Percentiles rank a stretch among this genome's conserved stretches.
These are phyloP conservation scores for Euphydryas editha DNA, from an alignment of 2,888 invertebrate genomes.

Conservation along the genomic window DNA sequence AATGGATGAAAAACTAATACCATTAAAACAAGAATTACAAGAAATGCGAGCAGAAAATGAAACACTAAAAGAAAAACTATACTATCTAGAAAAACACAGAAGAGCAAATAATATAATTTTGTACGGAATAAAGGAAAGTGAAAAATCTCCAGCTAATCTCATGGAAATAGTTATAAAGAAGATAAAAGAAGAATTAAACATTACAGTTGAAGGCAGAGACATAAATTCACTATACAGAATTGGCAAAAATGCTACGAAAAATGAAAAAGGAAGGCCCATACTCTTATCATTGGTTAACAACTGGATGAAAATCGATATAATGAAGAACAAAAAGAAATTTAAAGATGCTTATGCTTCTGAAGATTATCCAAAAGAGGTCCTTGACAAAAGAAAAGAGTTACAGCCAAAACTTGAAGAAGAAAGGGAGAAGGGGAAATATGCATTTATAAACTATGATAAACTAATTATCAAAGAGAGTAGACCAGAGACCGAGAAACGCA, in stretches of 20 bases:
- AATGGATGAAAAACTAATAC: neutral
- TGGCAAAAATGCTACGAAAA: too few relatives aligned
- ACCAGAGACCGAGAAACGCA: too few relatives aligned
- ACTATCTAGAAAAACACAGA: neutral
- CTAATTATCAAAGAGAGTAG: too few relatives aligned
- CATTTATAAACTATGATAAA: too few relatives aligned
- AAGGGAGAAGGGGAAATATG: too few relatives aligned
- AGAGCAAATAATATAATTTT: neutral
- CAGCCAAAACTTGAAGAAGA: neutral
- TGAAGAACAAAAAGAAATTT: constrained; percentile 39
- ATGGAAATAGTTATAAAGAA: neutral
- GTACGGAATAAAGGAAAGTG: constrained; percentile 9
- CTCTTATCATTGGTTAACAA: constrained; percentile 32
- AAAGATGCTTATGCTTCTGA: constrained; percentile 33
- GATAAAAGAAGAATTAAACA: constrained; percentile 19
- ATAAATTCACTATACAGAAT: constrained; percentile 14
- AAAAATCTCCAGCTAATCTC: neutral
- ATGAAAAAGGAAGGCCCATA: constrained; percentile 23
- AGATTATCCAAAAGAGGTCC: too few relatives aligned
- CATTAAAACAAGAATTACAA: neutral
- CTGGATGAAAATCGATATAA: constrained; percentile 41
- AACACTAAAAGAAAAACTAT: neutral
- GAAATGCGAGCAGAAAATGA: neutral
- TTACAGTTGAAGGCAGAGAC: constrained; percentile 22
- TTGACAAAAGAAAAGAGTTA: constrained; percentile 16